A percentile compares a stretch with the other conserved stretches of the same genome.
phyloP scores from a whole-genome alignment of 2,888 invertebrate species.

The Chymomyza caudatula region DNA sequence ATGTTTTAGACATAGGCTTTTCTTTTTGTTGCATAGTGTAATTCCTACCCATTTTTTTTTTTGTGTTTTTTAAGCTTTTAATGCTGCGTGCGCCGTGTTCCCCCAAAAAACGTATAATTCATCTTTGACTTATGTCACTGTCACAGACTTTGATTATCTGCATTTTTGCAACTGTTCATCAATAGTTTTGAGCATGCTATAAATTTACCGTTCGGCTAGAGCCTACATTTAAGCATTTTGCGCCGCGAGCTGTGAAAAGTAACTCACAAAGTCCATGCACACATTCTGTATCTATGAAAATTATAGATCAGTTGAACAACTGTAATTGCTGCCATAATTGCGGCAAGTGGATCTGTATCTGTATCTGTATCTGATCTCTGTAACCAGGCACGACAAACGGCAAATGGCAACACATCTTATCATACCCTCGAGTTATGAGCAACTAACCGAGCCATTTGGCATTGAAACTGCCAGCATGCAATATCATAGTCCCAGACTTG shows the following conservation, averaged over 20 bases:
- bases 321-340: conserved; percentile 62
- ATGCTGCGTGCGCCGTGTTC: not conserved
- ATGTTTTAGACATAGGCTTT: too few relatives aligned
- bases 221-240: not conserved
- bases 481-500: conserved; percentile 5
- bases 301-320: conserved; percentile 50
- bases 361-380: conserved; percentile 4
- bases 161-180: conserved; percentile 36
- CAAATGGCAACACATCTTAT: not conserved
- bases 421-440: conserved; percentile 71
- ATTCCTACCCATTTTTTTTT: not conserved
- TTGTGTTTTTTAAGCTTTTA: not conserved
- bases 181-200: not conserved
- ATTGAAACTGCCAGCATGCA: conserved; percentile 53
- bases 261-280: conserved; percentile 59
- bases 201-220: not conserved
- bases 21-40: too few relatives aligned
- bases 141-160: conserved; percentile 64
- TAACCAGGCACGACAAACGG: not conserved
- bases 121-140: conserved; percentile 43
- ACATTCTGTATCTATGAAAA: conserved; percentile 42
- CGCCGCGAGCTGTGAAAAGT: conserved; percentile 71
- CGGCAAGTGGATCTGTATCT: conserved; percentile 63
- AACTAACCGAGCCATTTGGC: conserved; percentile 65
- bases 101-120: not conserved